A percentile compares a stretch with the other conserved stretches of the same genome.
phyloP scores from a whole-genome alignment of 1,140 invertebrate genomes.

The Colletes gigas region DNA sequence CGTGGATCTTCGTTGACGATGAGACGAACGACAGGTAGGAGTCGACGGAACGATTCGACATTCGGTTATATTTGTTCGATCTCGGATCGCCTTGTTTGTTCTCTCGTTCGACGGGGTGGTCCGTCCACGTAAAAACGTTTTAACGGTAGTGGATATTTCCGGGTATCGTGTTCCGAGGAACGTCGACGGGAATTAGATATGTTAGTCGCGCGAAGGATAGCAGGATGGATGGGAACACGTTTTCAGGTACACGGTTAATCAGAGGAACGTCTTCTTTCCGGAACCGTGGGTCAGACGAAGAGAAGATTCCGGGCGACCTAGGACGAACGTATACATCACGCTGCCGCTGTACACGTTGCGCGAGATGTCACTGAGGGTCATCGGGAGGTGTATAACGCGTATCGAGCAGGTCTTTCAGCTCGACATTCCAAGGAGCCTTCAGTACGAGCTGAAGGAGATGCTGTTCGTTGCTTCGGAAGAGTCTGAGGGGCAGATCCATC shows the following conservation, averaged over 20 bases:
- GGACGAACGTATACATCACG: conserved; percentile 72
- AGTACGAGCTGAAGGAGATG: conserved; percentile 65
- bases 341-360: conserved; percentile 74
- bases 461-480: conserved; percentile 34
- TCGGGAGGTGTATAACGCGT: conserved; percentile 70
- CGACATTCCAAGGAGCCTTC: conserved; percentile 71
- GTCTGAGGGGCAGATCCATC: no score
- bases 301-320: conserved; percentile 48
- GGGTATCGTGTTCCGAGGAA: not conserved
- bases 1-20: conserved; percentile 87
- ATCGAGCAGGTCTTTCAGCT: conserved; percentile 70
- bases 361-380: conserved; percentile 71
- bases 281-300: conserved; percentile 56
- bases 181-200: not conserved
- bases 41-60: not conserved
- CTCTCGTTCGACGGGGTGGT: not conserved
- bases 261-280: conserved; percentile 76
- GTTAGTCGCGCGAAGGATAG: not conserved
- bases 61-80: not conserved
- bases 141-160: no score
- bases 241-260: conserved; percentile 69
- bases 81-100: not conserved
- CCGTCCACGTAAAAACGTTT: no score
- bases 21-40: conserved; percentile 82
- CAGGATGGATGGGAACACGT: not conserved